Evolutionary conservation across 2,797 vertebrate genomes (phyloP).

Genomic region (Danio choprae): DNA sequence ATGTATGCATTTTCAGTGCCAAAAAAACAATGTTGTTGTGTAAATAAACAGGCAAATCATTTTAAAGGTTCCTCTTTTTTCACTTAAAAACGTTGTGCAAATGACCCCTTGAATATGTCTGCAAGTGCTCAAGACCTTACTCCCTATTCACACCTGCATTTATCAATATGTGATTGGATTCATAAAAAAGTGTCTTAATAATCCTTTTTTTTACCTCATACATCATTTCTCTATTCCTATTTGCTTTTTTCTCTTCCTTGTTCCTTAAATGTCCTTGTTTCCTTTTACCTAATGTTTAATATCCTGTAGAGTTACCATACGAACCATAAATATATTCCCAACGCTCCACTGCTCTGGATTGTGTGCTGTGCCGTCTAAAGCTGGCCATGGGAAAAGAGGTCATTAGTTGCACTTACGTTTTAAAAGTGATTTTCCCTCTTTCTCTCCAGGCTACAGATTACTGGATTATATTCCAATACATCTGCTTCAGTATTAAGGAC

Average conservation of each 20-base stretch:
- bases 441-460: conserved; percentile 52
- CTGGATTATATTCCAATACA: conserved; percentile 59
- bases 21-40: too few relatives aligned
- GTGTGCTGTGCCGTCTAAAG: conserved; percentile 60
- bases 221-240: background rate
- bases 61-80: too few relatives aligned
- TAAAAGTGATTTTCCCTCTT: conserved; percentile 58
- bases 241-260: conserved; percentile 5
- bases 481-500: conserved; percentile 49
- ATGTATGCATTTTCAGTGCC: too few relatives aligned
- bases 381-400: conserved; percentile 59
- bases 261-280: conserved; percentile 30
- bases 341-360: conserved; percentile 26
- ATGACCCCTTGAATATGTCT: too few relatives aligned
- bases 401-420: conserved; percentile 55
- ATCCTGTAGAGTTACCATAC: conserved; percentile 52
- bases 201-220: background rate
- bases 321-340: conserved; percentile 54
- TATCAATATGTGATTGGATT: too few relatives aligned
- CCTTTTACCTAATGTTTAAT: conserved; percentile 56
- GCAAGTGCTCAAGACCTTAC: too few relatives aligned
- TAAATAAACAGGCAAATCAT: too few relatives aligned
- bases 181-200: too few relatives aligned
- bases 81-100: too few relatives aligned
- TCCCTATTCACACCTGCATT: too few relatives aligned